Percentiles rank a stretch among this genome's conserved stretches.
Evolutionary conservation across 37 sponge, comb jelly and placozoan species (phyloP).

Genomic region (Spongia lamella): DNA sequence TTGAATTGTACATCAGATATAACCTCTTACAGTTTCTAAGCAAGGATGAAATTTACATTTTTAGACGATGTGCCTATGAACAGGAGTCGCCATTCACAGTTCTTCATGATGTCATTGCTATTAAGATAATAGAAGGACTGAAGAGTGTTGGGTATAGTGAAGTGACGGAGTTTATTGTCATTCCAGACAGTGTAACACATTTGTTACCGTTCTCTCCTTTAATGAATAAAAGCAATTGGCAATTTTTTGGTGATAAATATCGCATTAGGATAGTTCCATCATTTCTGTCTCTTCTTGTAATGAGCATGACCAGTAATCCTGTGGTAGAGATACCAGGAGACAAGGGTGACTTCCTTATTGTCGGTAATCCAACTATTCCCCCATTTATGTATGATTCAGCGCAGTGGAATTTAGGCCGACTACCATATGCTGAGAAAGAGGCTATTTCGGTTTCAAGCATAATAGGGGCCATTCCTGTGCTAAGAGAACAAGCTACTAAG

Average conservation of each 20-base stretch:
- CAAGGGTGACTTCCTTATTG: slow-evolving; percentile 23
- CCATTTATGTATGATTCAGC: slow-evolving; percentile 37
- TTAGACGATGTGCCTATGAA: slow-evolving; percentile 18
- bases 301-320: slow-evolving; percentile 13
- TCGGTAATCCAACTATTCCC: slow-evolving; percentile 75
- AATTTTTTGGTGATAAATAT: slow-evolving; percentile 55
- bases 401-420: slow-evolving; percentile 50
- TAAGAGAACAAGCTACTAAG: slow-evolving; percentile 67
- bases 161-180: slow-evolving; percentile 28
- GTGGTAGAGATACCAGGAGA: slow-evolving; percentile 19
- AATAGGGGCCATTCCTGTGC: slow-evolving; percentile 52
- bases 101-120: slow-evolving; percentile 47
- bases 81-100: slow-evolving; percentile 25
- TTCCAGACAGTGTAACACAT: slow-evolving; percentile 62
- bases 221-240: slow-evolving; percentile 3
- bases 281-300: slow-evolving; percentile 48
- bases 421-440: slow-evolving; percentile 66
- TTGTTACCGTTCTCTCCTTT: slow-evolving; percentile 56
- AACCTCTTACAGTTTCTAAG: slow-evolving; percentile 42
- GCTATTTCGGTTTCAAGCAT: slow-evolving; percentile 60
- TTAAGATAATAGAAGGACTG: slow-evolving; percentile 29
- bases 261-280: slow-evolving; percentile 59
- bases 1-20: slow-evolving; percentile 59
- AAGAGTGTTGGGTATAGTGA: neutral
- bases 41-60: slow-evolving; percentile 52